Evolutionary conservation across 2,888 invertebrate genomes (phyloP).

Genomic region (Acanthopleura granulata): DNA sequence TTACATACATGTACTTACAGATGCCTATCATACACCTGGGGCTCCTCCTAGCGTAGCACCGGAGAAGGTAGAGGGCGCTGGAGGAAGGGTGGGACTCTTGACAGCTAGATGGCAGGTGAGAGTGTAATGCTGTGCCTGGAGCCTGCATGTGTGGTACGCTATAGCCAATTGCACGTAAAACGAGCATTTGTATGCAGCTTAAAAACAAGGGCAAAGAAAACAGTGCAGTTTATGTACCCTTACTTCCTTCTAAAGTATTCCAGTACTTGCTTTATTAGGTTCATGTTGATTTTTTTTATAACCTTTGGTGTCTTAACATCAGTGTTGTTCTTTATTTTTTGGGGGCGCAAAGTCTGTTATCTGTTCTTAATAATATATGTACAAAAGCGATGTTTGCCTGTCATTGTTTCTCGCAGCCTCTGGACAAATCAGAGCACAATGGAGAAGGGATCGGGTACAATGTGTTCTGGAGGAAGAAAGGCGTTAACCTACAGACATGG

Average conservation of each 20-base stretch:
- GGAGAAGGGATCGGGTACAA: slow-evolving; percentile 93
- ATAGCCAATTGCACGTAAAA: neutral
- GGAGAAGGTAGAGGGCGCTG: slow-evolving; percentile 87
- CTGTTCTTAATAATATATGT: too few species aligned
- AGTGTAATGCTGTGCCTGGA: neutral
- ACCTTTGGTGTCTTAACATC: too few species aligned
- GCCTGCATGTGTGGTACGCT: too few species aligned
- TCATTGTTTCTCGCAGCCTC: slow-evolving; percentile 34
- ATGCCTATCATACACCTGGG: slow-evolving; percentile 77
- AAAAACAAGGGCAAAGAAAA: too few species aligned
- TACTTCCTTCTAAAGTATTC: too few species aligned
- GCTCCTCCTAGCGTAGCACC: slow-evolving; percentile 87
- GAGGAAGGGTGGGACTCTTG: slow-evolving; percentile 93
- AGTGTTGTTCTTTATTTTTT: too few species aligned
- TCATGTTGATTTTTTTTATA: too few species aligned
- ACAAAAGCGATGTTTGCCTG: too few species aligned
- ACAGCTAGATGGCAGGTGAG: slow-evolving; percentile 77
- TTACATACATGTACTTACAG: slow-evolving; percentile 23
- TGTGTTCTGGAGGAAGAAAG: slow-evolving; percentile 78
- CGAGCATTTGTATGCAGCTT: neutral
- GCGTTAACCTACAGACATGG: slow-evolving; percentile 14
- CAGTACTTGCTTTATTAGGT: too few species aligned
- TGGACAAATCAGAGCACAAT: slow-evolving; percentile 80
- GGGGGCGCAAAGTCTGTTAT: too few species aligned
- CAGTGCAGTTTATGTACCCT: too few species aligned